Evolutionary conservation across 2,888 invertebrate genomes (phyloP).

Genomic region (Lissocephala sabroskyi): DNA sequence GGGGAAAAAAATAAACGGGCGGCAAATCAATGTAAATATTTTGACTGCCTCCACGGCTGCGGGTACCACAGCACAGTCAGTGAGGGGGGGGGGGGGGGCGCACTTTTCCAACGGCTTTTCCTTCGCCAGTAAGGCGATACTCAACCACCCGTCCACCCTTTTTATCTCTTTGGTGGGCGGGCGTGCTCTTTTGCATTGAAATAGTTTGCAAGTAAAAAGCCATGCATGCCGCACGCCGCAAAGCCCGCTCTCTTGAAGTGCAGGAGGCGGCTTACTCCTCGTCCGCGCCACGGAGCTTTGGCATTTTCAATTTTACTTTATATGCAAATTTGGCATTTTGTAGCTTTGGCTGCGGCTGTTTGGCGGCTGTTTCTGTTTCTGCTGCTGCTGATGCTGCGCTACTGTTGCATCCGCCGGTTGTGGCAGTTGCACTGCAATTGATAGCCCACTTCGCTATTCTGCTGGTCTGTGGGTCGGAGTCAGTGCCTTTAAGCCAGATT

Average conservation of each 20-base stretch:
- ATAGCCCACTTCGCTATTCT: too few relatives aligned
- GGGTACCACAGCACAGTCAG: too few relatives aligned
- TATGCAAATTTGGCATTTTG: constrained; percentile 62
- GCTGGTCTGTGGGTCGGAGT: constrained; percentile 4
- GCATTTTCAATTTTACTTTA: constrained; percentile 66
- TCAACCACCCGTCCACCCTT: neutral
- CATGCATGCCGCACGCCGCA: neutral
- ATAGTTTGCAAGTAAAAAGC: constrained; percentile 7
- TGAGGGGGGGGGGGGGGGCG: too few relatives aligned
- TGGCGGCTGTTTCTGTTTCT: constrained; percentile 10
- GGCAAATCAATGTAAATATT: constrained; percentile 61
- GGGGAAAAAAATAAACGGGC: constrained; percentile 13
- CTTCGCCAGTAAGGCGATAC: constrained; percentile 4
- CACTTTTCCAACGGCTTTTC: too few relatives aligned
- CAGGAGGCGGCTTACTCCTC: constrained; percentile 14
- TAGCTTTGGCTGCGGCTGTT: constrained; percentile 23
- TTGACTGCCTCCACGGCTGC: too few relatives aligned
- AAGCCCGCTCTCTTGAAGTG: neutral
- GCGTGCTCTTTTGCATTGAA: constrained; percentile 5
- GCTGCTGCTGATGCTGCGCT: neutral
- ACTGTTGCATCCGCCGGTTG: neutral
- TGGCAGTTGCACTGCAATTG: too few relatives aligned
- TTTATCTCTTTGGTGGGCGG: constrained; percentile 27
- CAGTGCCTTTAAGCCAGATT: constrained; percentile 51
- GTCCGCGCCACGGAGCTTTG: constrained; percentile 20